These are phyloP conservation scores for Zosterops pallidus DNA, from an alignment of 2,113 vertebrate genomes.

Conservation along the genomic window DNA sequence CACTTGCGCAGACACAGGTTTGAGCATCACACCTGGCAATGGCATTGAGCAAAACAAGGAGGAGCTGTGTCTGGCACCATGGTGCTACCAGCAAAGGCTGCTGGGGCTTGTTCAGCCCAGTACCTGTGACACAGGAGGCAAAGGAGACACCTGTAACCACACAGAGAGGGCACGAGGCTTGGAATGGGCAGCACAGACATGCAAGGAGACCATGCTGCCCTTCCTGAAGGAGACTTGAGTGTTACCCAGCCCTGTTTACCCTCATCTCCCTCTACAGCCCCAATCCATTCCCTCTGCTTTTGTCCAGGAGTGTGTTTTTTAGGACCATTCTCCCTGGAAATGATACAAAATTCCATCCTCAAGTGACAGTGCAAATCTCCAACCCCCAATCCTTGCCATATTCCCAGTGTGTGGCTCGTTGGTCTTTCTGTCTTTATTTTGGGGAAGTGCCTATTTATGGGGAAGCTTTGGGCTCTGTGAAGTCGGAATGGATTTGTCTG, in stretches of 20 bases:
- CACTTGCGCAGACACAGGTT: not conserved
- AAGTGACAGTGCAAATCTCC: not conserved
- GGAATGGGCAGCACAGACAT: not conserved
- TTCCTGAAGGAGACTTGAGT: not conserved
- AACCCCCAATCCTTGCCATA: fast-evolving
- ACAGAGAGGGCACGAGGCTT: not conserved
- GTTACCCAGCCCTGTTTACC: not conserved
- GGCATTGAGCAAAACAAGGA: not conserved
- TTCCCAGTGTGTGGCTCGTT: not conserved
- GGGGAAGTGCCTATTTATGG: not conserved
- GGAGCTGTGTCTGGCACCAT: not conserved
- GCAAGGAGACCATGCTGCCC: fast-evolving
- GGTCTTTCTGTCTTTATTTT: not conserved
- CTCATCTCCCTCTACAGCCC: not conserved
- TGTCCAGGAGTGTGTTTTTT: not conserved
- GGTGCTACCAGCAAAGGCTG: not conserved
- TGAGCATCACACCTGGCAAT: not conserved
- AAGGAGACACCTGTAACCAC: not conserved
- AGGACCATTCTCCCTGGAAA: not conserved
- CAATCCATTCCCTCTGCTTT: not conserved
- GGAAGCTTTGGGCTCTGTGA: not conserved
- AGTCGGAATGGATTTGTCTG: not conserved
- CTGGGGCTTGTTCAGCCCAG: not conserved
- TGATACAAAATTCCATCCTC: not conserved
- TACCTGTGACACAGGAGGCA: not conserved